Percentiles rank a stretch among this genome's conserved stretches.
phyloP scores from a whole-genome alignment of 2,113 vertebrate genomes.

The Ammospiza nelsoni region DNA sequence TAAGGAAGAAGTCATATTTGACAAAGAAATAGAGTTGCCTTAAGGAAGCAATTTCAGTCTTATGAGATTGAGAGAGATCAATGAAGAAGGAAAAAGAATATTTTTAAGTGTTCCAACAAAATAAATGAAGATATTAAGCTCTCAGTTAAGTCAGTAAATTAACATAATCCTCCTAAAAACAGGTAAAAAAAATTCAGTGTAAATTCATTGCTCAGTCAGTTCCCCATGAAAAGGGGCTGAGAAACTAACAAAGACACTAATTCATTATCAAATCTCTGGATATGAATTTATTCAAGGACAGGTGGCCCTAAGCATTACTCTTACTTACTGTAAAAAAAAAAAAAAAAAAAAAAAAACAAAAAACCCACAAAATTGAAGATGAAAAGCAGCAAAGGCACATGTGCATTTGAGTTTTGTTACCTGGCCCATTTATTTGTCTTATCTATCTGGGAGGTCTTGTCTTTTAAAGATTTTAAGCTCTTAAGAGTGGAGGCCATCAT shows the following conservation, averaged over 20 bases:
- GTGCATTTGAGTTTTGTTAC: conserved; percentile 15
- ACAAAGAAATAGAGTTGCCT: neutral
- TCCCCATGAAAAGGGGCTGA: neutral
- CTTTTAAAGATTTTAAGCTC: conserved; percentile 63
- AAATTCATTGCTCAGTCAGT: neutral
- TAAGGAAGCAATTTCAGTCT: neutral
- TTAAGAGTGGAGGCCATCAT: conserved; percentile 44
- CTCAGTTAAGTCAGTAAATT: neutral
- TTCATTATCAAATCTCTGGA: neutral
- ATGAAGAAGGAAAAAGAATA: neutral
- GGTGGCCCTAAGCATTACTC: neutral
- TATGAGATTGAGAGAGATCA: neutral
- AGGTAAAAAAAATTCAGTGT: neutral
- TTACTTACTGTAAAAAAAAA: neutral
- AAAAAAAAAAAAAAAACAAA: neutral
- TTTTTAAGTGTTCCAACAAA: neutral
- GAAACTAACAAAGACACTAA: neutral
- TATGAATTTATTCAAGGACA: neutral
- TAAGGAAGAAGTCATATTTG: conserved; percentile 9
- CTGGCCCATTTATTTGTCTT: conserved; percentile 48
- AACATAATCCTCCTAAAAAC: neutral
- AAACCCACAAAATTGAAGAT: neutral
- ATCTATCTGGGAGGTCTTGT: conserved; percentile 60
- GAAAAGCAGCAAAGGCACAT: neutral
- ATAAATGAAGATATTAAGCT: neutral